Evolutionary conservation across 2,113 vertebrate genomes (phyloP), one percentile per base, ranked within the genome.

Genomic region (Pedionomus torquatus): DNA sequence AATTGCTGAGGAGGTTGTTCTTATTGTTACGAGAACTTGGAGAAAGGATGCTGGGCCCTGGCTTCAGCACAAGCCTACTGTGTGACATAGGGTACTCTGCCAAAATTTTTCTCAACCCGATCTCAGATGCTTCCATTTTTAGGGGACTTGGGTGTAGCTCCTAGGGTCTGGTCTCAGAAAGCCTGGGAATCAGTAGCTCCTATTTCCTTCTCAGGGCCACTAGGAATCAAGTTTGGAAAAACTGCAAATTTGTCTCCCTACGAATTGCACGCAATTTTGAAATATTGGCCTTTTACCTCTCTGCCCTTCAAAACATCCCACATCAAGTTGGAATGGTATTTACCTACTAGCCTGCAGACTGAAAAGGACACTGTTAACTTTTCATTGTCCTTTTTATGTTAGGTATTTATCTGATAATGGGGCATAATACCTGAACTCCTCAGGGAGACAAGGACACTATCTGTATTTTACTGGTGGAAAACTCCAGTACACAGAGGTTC

Each of bases 1-100:
- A 97, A 97, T 97, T 97, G 95, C 95, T 96, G 96, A 97, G 97
- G 97, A 97, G 96, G 97, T 96, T 97, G 96, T 97, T 94, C 97
- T 91, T 96, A 96, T 89, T 96, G 94, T 97, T 95, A 93, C 0
- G n/a, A 96, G 96, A 83, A 95, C 94, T 96, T 95, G 95, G 97
- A 96, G 96, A 97, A 95, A 74, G 60, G 97, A 96, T 95, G 95
- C 94, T 95, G 96, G 86, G 95, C 96, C 94, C 91, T 95, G 95
- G 94, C 89, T 96, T 87, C 6, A 0, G 93, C 95, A 87, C 94
- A 95, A 97, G 81, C 95, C 94, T 86, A 82, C 92, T 94, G 83
- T 76, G 94, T 89, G 86, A 91, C 95, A 82, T 33, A 95, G 87
- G 96, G 83, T 89, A 94, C 37, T 91, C 65, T 1, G 37, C 96